Conservation (phyloP, 53 echinoderm and acorn worm genomes). For the Crossaster papposus region DNA sequence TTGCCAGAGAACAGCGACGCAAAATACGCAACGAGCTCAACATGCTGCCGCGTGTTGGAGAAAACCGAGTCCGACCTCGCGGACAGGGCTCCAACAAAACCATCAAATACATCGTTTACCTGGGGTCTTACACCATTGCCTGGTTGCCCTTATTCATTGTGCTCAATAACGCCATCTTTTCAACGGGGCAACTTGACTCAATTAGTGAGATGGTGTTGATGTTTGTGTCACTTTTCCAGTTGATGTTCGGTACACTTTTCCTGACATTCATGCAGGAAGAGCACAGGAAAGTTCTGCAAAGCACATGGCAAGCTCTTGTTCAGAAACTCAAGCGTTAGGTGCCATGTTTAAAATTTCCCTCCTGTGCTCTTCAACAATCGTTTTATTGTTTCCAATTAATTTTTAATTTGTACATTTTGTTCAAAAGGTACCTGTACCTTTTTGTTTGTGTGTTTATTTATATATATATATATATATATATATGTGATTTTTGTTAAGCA, state of each 20-base stretch:
- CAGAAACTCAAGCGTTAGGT: no score
- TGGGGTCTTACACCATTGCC: not conserved
- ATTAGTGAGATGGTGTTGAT: no score
- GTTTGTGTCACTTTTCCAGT: not conserved
- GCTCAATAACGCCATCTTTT: not conserved
- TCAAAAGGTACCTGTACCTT: no score
- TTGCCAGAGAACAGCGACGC: constrained; percentile 13
- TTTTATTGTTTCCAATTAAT: no score
- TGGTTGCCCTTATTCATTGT: not conserved
- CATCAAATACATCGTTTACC: not conserved
- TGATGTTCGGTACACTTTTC: constrained; percentile 18
- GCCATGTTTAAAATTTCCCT: no score
- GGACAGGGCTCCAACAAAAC: not conserved
- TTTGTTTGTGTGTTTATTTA: no score
- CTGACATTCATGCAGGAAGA: constrained; percentile 29
- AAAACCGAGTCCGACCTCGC: not conserved
- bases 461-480: no score
- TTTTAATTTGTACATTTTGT: no score
- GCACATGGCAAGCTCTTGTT: constrained; percentile 7
- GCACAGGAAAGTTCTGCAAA: not conserved
- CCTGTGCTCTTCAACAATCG: no score
- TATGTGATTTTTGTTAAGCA: no score
- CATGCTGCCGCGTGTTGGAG: not conserved
- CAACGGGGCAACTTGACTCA: not conserved
- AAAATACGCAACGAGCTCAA: not conserved